These are phyloP conservation scores for Drosophila incognita DNA, from an alignment of 2,888 invertebrate genomes.

Conservation along the genomic window DNA sequence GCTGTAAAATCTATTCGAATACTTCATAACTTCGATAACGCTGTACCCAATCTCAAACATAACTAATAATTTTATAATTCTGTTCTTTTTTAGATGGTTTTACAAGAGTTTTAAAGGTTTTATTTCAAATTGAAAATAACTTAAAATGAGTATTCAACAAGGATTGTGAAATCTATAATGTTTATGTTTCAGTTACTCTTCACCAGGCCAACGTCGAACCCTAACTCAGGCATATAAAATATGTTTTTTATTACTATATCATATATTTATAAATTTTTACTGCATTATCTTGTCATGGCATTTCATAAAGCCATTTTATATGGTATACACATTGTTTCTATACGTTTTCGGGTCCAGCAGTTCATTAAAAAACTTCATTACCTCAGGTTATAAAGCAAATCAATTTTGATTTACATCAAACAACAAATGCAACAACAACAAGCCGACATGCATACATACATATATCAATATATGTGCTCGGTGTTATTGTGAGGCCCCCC, in stretches of 20 bases:
- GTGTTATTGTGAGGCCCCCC: conserved; percentile 26
- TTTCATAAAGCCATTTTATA: background rate
- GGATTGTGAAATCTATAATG: background rate
- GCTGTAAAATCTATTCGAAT: background rate
- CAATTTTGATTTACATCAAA: conserved; percentile 72
- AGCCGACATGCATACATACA: background rate
- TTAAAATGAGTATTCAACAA: background rate
- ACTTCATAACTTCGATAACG: too few species aligned
- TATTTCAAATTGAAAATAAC: background rate
- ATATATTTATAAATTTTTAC: background rate
- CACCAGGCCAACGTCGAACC: rapidly evolving
- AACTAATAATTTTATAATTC: background rate
- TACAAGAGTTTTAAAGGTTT: too few species aligned
- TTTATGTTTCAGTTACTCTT: background rate
- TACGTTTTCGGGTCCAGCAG: conserved; percentile 31
- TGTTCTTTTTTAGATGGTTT: too few species aligned
- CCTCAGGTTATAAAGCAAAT: conserved; percentile 52
- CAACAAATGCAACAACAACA: conserved; percentile 32
- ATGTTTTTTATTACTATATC: background rate
- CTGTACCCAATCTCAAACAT: too few species aligned
- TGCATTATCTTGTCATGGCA: background rate
- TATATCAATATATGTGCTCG: conserved; percentile 48
- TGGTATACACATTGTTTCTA: background rate
- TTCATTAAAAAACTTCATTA: conserved; percentile 73
- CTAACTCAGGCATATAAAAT: background rate